Conservation (phyloP, 2,888 invertebrate species). For the Muschampia plurimacula region DNA sequence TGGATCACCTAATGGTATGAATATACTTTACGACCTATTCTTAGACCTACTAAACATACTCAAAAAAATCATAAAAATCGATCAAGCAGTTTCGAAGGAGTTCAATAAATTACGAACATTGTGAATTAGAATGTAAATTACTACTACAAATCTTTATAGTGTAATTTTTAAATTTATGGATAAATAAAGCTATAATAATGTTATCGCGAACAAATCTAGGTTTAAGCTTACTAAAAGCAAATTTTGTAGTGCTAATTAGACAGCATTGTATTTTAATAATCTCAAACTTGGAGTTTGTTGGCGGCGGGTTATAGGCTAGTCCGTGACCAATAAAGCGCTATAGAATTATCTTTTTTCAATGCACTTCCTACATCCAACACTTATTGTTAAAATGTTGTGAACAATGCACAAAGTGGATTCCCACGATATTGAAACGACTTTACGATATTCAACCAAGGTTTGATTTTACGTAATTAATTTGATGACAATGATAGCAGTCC, state of each 20-base stretch:
- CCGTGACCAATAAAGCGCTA: neutral
- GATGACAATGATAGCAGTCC: neutral
- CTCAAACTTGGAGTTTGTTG: neutral
- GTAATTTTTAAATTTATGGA: no score
- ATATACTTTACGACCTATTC: no score
- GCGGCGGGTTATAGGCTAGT: neutral
- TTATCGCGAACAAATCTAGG: neutral
- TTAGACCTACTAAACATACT: no score
- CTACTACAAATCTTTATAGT: no score
- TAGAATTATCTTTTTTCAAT: slow-evolving; percentile 3
- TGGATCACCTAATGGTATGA: no score
- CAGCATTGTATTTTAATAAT: neutral
- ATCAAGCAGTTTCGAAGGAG: no score
- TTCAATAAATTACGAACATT: no score
- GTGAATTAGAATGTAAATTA: no score
- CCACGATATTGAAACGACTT: neutral
- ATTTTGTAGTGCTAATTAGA: neutral
- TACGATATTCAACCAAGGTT: neutral
- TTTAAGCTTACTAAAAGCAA: neutral
- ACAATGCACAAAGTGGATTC: neutral
- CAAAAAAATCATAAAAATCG: no score
- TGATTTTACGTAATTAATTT: neutral
- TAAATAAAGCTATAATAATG: no score
- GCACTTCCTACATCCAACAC: slow-evolving; percentile 1
- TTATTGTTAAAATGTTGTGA: neutral